phyloP scores from a whole-genome alignment of 2,113 vertebrate species.

The Eublepharis macularius region DNA sequence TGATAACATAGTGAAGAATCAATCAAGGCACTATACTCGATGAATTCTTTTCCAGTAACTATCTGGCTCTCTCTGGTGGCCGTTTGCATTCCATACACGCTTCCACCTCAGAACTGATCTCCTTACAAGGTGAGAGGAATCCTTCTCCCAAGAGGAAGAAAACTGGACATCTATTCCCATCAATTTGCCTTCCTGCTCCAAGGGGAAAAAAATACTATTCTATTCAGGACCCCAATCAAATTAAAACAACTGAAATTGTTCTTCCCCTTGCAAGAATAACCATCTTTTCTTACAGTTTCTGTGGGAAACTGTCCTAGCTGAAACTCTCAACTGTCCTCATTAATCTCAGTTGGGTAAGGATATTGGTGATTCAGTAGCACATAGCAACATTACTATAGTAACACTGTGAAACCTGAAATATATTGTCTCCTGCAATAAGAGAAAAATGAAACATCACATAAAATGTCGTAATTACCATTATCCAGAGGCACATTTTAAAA shows the following conservation, averaged over 20 bases:
- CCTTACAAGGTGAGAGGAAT: background rate
- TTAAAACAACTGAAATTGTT: background rate
- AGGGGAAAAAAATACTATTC: background rate
- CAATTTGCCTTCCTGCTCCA: background rate
- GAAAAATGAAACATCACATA: background rate
- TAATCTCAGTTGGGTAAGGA: background rate
- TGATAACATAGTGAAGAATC: slow-evolving; percentile 8
- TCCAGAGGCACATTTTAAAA: background rate
- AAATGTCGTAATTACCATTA: background rate
- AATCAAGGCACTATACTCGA: background rate
- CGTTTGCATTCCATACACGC: slow-evolving; percentile 52
- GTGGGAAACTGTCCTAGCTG: background rate
- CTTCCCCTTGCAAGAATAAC: background rate
- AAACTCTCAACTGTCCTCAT: background rate
- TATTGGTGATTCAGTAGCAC: background rate
- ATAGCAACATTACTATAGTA: background rate
- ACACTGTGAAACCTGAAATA: background rate
- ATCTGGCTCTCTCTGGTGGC: slow-evolving; percentile 70
- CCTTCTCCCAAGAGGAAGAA: background rate
- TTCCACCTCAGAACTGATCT: background rate
- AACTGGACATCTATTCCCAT: background rate
- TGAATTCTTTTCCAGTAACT: slow-evolving; percentile 36
- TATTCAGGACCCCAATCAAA: background rate
- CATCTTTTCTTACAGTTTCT: background rate
- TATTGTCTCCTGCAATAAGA: background rate